Percentiles rank a stretch among this genome's conserved stretches.
These are phyloP conservation scores for Plemyria rubiginata DNA, from an alignment of 2,888 invertebrate genomes.

Conservation along the genomic window DNA sequence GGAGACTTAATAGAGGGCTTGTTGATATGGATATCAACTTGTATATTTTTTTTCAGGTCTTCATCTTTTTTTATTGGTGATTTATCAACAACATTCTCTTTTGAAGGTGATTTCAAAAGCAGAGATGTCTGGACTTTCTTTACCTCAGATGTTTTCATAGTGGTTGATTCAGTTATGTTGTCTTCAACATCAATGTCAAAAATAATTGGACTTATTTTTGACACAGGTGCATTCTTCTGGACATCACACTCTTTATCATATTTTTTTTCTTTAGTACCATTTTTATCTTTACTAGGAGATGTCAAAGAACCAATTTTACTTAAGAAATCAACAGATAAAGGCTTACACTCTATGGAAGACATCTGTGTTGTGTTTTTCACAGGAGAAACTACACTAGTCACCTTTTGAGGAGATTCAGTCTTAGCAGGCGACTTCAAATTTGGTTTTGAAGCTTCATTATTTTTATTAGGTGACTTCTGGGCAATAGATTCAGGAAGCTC, in stretches of 20 bases:
- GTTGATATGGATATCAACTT: slow-evolving; percentile 12
- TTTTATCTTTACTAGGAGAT: slow-evolving; percentile 23
- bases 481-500: slow-evolving; percentile 2
- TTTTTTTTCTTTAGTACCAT: slow-evolving; percentile 27
- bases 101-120: slow-evolving; percentile 22
- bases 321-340: slow-evolving; percentile 52
- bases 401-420: slow-evolving; percentile 38
- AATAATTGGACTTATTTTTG: slow-evolving; percentile 9
- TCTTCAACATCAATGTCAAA: slow-evolving; percentile 33
- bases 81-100: slow-evolving; percentile 21
- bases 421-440: slow-evolving; percentile 40
- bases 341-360: slow-evolving; percentile 37
- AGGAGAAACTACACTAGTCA: slow-evolving; percentile 15
- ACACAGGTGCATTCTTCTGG: slow-evolving; percentile 7
- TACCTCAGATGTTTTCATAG: slow-evolving; percentile 23
- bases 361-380: slow-evolving; percentile 11
- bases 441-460: slow-evolving; percentile 33
- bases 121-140: slow-evolving; percentile 17
- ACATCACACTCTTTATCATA: slow-evolving; percentile 14
- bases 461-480: slow-evolving; percentile 37
- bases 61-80: slow-evolving; percentile 3
- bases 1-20: slow-evolving; percentile 24
- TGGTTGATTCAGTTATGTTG: slow-evolving; percentile 23
- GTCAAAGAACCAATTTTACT: slow-evolving; percentile 33
- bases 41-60: slow-evolving; percentile 10